Evolutionary conservation across 2,113 vertebrate species (phyloP).

Genomic region (Dasyornis broadbenti): DNA sequence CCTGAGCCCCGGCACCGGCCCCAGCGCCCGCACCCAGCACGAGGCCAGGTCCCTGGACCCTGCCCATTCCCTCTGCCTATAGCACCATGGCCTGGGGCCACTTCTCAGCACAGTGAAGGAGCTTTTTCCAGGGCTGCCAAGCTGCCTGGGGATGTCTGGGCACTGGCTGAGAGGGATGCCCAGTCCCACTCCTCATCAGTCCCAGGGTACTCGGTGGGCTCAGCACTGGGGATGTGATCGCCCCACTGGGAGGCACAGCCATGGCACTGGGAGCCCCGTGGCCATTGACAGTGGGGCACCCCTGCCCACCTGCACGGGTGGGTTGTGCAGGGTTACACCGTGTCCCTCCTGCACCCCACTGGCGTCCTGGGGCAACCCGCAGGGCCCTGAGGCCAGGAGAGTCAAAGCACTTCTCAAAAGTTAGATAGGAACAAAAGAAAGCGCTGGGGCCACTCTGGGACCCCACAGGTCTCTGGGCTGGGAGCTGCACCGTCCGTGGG

Average conservation of each 20-base stretch:
- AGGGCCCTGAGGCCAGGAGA: background rate
- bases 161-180: background rate
- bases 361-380: background rate
- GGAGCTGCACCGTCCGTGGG: background rate
- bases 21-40: background rate
- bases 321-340: background rate
- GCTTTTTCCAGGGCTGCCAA: background rate
- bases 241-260: background rate
- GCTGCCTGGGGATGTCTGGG: background rate
- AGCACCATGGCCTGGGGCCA: conserved; percentile 13
- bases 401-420: conserved; percentile 55
- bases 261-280: background rate
- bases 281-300: background rate
- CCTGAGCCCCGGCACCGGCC: background rate
- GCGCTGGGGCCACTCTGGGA: background rate
- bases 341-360: background rate
- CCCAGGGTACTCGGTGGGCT: background rate
- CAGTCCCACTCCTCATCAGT: background rate
- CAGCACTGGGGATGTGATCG: background rate
- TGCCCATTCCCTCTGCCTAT: background rate
- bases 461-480: background rate
- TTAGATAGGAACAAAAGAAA: conserved; percentile 26
- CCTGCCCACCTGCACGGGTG: background rate
- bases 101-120: background rate
- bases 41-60: background rate